Evolutionary conservation across 1,140 invertebrate species (phyloP).

Genomic region (Oncopeltus fasciatus): DNA sequence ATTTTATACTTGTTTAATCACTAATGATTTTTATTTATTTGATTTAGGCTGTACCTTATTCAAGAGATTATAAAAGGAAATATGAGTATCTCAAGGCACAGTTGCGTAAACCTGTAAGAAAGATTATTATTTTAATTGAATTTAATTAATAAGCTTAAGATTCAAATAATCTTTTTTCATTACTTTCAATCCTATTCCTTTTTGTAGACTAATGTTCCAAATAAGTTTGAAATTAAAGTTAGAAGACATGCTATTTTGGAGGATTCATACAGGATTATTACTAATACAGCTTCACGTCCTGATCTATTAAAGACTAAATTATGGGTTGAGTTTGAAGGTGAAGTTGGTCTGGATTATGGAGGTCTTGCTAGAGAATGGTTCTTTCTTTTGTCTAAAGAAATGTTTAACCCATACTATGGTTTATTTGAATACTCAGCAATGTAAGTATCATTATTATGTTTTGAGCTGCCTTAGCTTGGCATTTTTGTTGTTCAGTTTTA

Average conservation of each 20-base stretch:
- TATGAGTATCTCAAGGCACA: conserved; percentile 95
- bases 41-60: conserved; percentile 78
- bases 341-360: conserved; percentile 94
- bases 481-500: too few relatives aligned
- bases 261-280: conserved; percentile 86
- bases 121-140: background rate
- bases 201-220: conserved; percentile 65
- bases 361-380: conserved; percentile 96
- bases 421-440: conserved; percentile 98
- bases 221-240: conserved; percentile 96
- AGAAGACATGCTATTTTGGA: conserved; percentile 81
- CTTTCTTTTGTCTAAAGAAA: conserved; percentile 94
- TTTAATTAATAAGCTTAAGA: background rate
- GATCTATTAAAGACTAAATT: conserved; percentile 91
- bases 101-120: conserved; percentile 66
- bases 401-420: conserved; percentile 99
- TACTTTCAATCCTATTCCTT: conserved; percentile 38
- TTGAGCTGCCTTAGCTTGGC: too few relatives aligned
- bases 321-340: conserved; percentile 97
- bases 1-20: conserved; percentile 27
- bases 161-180: background rate
- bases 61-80: conserved; percentile 95
- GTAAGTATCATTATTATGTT: too few relatives aligned
- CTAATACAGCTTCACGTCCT: conserved; percentile 62
- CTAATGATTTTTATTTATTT: too few relatives aligned